Percentiles rank a stretch among this genome's conserved stretches.
These are phyloP conservation scores for Drosophila tsacasi DNA, from an alignment of 1,140 invertebrate genomes.

Conservation along the genomic window DNA sequence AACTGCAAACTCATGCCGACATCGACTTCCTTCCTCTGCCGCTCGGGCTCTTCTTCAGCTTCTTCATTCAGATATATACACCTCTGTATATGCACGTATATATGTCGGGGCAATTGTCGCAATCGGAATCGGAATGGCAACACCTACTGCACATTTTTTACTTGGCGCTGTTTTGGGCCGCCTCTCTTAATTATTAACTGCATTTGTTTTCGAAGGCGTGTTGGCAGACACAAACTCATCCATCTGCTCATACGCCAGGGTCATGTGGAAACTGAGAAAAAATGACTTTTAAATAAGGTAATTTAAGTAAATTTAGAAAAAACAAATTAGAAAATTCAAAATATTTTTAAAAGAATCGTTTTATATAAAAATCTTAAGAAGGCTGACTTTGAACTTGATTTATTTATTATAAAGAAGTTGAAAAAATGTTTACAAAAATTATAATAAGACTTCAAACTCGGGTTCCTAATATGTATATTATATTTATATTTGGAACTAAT, in stretches of 20 bases:
- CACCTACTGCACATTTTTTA: conserved; percentile 50
- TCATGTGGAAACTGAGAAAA: conserved; percentile 33
- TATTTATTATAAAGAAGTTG: neutral
- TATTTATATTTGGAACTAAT: neutral
- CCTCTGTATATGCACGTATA: neutral
- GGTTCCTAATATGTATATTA: no score
- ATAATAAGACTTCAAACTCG: no score
- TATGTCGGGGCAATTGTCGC: conserved; percentile 39
- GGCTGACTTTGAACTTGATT: neutral
- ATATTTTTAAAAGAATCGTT: no score
- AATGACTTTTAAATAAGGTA: neutral
- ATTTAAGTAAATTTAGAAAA: neutral
- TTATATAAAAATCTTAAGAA: neutral
- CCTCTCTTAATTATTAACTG: conserved; percentile 62
- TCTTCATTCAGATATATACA: conserved; percentile 27
- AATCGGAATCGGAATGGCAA: conserved; percentile 49
- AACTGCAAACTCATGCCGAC: conserved; percentile 69
- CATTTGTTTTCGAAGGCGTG: conserved; percentile 55
- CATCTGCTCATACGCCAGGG: conserved; percentile 47
- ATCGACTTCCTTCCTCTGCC: conserved; percentile 73
- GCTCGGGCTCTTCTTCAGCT: conserved; percentile 18
- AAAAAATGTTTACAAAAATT: accelerated
- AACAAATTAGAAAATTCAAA: no score
- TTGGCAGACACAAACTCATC: conserved; percentile 40
- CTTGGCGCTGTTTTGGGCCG: conserved; percentile 18